phyloP scores from a whole-genome alignment of 2,113 vertebrate species.

The Hyla sarda region DNA sequence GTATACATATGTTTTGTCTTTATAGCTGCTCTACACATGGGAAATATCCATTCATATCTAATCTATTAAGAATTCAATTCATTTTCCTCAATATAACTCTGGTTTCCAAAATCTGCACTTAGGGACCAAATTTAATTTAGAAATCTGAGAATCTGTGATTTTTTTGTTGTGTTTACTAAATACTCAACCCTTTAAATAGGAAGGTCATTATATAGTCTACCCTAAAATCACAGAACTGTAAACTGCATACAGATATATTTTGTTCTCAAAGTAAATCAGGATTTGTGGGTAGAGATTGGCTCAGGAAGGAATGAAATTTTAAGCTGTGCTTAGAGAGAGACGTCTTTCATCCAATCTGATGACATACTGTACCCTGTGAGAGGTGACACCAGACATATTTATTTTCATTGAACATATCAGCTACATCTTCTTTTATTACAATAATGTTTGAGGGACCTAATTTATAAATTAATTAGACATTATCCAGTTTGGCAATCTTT shows the following conservation, averaged over 20 bases:
- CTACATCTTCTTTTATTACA: slow-evolving; percentile 18
- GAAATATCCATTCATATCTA: too few species aligned
- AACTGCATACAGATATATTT: neutral
- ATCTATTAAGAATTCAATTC: neutral
- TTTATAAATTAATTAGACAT: slow-evolving; percentile 28
- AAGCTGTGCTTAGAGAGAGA: neutral
- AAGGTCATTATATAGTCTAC: neutral
- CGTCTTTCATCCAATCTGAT: neutral
- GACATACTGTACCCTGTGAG: neutral
- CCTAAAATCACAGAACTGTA: neutral
- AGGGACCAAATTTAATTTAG: neutral
- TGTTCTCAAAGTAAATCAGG: neutral
- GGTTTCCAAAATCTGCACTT: neutral
- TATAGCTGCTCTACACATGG: too few species aligned
- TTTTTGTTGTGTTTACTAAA: neutral
- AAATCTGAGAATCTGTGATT: neutral
- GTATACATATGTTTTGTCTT: too few species aligned
- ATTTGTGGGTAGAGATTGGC: neutral
- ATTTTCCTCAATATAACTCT: too few species aligned
- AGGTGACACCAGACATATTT: slow-evolving; percentile 3
- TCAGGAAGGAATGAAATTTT: neutral
- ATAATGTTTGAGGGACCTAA: slow-evolving; percentile 10
- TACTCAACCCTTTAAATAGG: neutral
- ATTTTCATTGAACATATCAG: slow-evolving; percentile 12
- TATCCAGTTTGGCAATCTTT: slow-evolving; percentile 6